Base-by-base conservation (phyloP, 1,140 invertebrate genomes). In the Lamellibrachia luymesi region DNA sequence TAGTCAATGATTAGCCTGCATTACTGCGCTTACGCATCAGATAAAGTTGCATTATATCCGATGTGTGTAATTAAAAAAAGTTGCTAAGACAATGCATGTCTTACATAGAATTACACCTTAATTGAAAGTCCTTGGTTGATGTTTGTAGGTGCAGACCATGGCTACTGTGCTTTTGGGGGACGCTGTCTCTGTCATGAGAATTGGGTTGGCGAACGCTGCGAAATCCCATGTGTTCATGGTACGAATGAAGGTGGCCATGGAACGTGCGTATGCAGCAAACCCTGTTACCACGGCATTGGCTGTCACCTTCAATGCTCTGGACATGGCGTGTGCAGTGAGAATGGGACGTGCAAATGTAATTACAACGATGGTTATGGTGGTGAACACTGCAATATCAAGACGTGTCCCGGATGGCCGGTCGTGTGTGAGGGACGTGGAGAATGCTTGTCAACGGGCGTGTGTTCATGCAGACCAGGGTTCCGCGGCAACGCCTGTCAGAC, bases 391-490 rank as follows among this genome's bases (percentile, higher is more conserved):
- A 93, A 94, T 4, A 38, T 49, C 13, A 50, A 89, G 38, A 89
- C 92, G 17, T 94, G 94, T 93, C 94, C 94, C 0, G 94, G 94
- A 89, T 94, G 94, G 94, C 94, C 94, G 22, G 90, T 93, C 22
- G 92, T 94, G 92, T 94, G 94, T 92, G 93, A 93, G 92, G 52
- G 92, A 38, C 94, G 94, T 90, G 94, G 94, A 6, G 93, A 93
- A 6, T 94, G 94, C 90, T 38, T 90, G 27, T 94, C 94, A 17
- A 94, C 94, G 10, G 92, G 94, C 90, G 64, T 93, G 50, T 95
- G 94, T 94, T n/a, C 92, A 38, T 94, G 94, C 93, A 90, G 93
- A 51, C 94, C 93, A 22, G 94, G 94, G 1, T 94, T 93, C 94
- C 93, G 91, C 6, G 94, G 94, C 2, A 92, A 90, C 80, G 94